Evolutionary conservation across 2,888 invertebrate genomes (phyloP).

Genomic region (Drosophila mimica): DNA sequence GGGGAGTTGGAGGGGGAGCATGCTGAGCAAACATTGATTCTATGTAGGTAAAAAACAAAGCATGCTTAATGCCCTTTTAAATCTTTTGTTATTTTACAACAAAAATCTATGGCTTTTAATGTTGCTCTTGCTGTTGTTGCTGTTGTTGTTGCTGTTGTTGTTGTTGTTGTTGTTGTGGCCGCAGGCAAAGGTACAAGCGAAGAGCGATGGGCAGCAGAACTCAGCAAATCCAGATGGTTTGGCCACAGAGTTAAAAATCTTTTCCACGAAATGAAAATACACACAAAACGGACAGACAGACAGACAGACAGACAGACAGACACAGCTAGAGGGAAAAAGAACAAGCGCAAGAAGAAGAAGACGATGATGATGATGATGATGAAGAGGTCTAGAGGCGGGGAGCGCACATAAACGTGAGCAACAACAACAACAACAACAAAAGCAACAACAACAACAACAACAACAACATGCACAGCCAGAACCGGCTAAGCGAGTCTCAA

Average conservation of each 20-base stretch:
- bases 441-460: constrained; percentile 56
- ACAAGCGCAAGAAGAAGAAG: constrained; percentile 28
- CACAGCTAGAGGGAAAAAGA: constrained; percentile 52
- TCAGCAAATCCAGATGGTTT: constrained; percentile 77
- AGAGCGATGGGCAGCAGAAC: constrained; percentile 51
- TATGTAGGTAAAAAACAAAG: constrained; percentile 68
- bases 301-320: constrained; percentile 3
- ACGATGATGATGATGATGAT: constrained; percentile 17
- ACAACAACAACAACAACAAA: constrained; percentile 56
- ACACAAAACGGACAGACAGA: constrained; percentile 44
- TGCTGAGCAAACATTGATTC: constrained; percentile 52
- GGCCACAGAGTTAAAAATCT: constrained; percentile 76
- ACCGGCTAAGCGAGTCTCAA: constrained; percentile 80
- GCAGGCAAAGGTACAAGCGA: constrained; percentile 54
- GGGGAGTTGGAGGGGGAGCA: not conserved
- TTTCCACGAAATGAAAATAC: constrained; percentile 80
- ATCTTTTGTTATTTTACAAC: constrained; percentile 81
- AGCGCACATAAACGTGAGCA: constrained; percentile 64
- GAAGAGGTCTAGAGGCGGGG: constrained; percentile 25
- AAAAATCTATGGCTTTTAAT: constrained; percentile 67
- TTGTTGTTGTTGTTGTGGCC: constrained; percentile 40
- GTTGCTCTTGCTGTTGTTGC: constrained; percentile 39
- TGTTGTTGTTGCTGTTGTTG: constrained; percentile 24
- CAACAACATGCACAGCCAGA: constrained; percentile 61
- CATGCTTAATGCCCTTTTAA: constrained; percentile 79